These are phyloP conservation scores for Geophilus truncorum DNA, from an alignment of 2,888 invertebrate species.

Conservation along the genomic window DNA sequence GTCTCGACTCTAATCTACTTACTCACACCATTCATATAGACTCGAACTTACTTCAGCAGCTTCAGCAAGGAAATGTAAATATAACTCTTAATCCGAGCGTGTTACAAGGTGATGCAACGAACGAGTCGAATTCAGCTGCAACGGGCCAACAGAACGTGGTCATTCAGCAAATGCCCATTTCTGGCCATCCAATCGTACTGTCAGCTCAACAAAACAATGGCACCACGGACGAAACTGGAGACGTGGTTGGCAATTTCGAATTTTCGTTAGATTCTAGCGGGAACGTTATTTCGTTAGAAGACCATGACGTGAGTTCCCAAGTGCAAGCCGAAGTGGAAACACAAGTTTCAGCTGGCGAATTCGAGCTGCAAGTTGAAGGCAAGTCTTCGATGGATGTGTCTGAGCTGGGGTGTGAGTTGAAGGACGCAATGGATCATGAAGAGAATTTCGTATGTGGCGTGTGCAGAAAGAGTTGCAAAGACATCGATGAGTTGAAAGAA, in stretches of 20 bases:
- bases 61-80: slow-evolving; percentile 48
- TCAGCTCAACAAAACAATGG: not conserved
- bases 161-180: slow-evolving; percentile 29
- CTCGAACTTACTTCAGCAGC: slow-evolving; percentile 51
- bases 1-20: slow-evolving; percentile 47
- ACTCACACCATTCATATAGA: slow-evolving; percentile 52
- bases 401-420: not conserved
- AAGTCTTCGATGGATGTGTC: not conserved
- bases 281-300: not conserved
- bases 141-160: slow-evolving; percentile 3
- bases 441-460: slow-evolving; percentile 39
- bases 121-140: not conserved
- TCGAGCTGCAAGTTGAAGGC: not conserved
- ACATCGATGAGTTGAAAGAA: slow-evolving; percentile 45
- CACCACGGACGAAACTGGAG: not conserved
- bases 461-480: slow-evolving; percentile 46
- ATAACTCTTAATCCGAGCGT: slow-evolving; percentile 46
- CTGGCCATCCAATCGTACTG: not conserved
- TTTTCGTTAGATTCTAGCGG: not conserved
- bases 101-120: not conserved
- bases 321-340: not conserved
- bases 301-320: not conserved
- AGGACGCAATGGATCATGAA: not conserved
- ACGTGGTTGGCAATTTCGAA: not conserved
- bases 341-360: not conserved